Base-by-base conservation (phyloP, 2,888 invertebrate genomes). In the Cactoblastis cactorum region DNA sequence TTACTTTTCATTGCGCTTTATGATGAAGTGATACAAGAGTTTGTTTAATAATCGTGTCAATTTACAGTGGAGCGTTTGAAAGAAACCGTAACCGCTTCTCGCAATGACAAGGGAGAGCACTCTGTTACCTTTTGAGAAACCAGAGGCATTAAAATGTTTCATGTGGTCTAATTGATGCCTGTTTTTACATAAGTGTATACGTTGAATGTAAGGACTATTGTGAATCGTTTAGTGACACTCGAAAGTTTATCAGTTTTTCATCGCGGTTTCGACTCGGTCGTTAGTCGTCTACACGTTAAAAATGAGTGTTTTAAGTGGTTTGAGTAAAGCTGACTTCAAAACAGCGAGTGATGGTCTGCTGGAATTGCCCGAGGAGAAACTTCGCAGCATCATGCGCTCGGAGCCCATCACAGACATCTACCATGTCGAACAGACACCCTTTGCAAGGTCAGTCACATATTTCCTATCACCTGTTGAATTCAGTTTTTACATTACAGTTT, bases 341-440 rank as follows among this genome's bases (percentile, higher is more conserved):
- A 91, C 91, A 67, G 91, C 90, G 57, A 92, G 92, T 73, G 93
- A 94, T 83, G 95, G 95, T 64, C 92, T 95, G 68, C 86, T 95
- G 81, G 93, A 93, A 86, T 90, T 95, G 71, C 91, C 92, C 52
- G 92, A 93, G 77, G 93, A 93, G 68, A 90, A 91, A 72, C 87
- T 94, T 68, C 90, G 92, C 69, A 91, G 91, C 77, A 88, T 95
- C 77, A 92, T 95, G 80, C 93, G 93, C 68, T 91, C 92, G 77
- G 93, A 94, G 76, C 92, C 94, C 67, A 95, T 95, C 83, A 92
- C 93, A 67, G 93, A 94, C 68, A 92, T 94, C 62, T 95, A 95
- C 83, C 93, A 94, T 82, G 94, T 95, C 70, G 95, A 95, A 83
- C 94, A 94, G 86, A 94, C 94, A 72, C 95, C 95, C 74, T 95